A percentile compares a stretch with the other conserved stretches of the same genome.
phyloP scores from a whole-genome alignment of 2,797 vertebrate species.

The Cetoscarus ocellatus region DNA sequence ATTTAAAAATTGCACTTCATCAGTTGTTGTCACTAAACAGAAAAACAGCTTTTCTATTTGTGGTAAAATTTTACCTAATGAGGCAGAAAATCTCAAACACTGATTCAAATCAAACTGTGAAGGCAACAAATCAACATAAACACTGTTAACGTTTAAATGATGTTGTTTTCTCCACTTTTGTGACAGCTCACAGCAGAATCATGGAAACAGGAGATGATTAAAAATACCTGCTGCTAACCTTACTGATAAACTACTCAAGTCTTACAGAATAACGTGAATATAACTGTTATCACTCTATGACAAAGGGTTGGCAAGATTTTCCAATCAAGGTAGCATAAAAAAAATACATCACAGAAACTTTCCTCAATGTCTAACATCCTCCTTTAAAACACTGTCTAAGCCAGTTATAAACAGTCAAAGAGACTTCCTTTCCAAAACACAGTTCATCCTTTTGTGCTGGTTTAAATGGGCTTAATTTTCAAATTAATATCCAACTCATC shows the following conservation, averaged over 20 bases:
- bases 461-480: background rate
- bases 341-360: too few relatives aligned
- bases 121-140: too few relatives aligned
- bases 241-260: background rate
- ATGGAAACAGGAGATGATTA: conserved; percentile 1
- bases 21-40: too few relatives aligned
- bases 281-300: background rate
- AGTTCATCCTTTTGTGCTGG: background rate
- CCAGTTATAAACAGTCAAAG: background rate
- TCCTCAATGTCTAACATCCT: too few relatives aligned
- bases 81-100: too few relatives aligned
- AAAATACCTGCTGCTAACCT: conserved; percentile 1
- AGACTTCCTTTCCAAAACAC: background rate
- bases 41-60: too few relatives aligned
- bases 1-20: too few relatives aligned
- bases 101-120: too few relatives aligned
- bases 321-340: background rate
- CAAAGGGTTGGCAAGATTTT: background rate
- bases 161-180: background rate
- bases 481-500: conserved; percentile 33
- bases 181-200: conserved; percentile 3
- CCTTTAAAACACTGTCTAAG: background rate
- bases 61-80: too few relatives aligned
- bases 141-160: too few relatives aligned
- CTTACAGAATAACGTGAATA: background rate